Conservation (phyloP, 2,888 invertebrate species). For the Oscheius sp. region DNA sequence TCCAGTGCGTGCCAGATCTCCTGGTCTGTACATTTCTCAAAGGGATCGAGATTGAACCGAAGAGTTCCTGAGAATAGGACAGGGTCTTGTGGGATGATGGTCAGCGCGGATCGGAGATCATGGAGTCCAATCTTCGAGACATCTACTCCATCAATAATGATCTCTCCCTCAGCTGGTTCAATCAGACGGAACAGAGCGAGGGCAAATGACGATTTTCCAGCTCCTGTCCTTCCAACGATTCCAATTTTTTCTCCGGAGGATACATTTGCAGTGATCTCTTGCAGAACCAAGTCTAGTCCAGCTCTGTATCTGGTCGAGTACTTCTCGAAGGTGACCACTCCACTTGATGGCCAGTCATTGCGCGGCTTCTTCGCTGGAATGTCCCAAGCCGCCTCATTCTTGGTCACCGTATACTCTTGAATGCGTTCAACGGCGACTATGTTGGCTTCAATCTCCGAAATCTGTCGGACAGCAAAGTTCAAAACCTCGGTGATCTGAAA, state of each 20-base stretch:
- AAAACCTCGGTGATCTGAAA: slow-evolving; percentile 70
- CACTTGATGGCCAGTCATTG: slow-evolving; percentile 49
- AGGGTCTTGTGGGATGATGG: slow-evolving; percentile 80
- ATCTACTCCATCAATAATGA: slow-evolving; percentile 86
- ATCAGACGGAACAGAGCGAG: slow-evolving; percentile 89
- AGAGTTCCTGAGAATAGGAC: slow-evolving; percentile 70
- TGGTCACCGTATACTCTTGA: slow-evolving; percentile 79
- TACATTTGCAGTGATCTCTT: slow-evolving; percentile 82
- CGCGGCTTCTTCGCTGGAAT: slow-evolving; percentile 65
- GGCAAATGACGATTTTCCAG: slow-evolving; percentile 86
- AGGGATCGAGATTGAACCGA: slow-evolving; percentile 72
- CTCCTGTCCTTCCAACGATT: slow-evolving; percentile 73
- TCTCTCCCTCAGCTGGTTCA: slow-evolving; percentile 83
- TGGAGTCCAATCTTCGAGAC: slow-evolving; percentile 86
- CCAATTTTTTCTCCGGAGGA: slow-evolving; percentile 82
- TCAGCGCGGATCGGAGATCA: slow-evolving; percentile 85
- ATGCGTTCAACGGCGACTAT: slow-evolving; percentile 96
- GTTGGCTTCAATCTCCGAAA: slow-evolving; percentile 89
- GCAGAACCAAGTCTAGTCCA: slow-evolving; percentile 83
- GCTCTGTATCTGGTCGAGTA: slow-evolving; percentile 64
- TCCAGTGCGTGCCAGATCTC: slow-evolving; percentile 61
- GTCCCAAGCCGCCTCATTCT: slow-evolving; percentile 62
- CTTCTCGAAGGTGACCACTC: slow-evolving; percentile 47
- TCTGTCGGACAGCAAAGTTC: slow-evolving; percentile 69
- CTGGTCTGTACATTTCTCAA: slow-evolving; percentile 58